These are phyloP conservation scores for Trichosurus vulpecula DNA, from an alignment of 2,797 vertebrate genomes.

Conservation along the genomic window DNA sequence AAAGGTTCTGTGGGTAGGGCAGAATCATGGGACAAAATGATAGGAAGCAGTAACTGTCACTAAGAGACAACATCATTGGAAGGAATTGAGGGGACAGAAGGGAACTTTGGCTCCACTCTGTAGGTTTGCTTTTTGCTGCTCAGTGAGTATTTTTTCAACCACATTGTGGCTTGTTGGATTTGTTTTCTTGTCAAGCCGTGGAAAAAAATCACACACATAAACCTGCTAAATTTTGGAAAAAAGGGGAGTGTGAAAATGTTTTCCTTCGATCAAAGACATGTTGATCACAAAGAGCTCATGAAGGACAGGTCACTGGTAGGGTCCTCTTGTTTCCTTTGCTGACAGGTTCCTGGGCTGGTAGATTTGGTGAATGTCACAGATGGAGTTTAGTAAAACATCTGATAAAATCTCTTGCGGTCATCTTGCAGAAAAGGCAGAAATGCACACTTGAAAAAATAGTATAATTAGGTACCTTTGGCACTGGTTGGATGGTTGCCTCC, in stretches of 20 bases:
- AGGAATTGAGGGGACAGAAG: constrained; percentile 54
- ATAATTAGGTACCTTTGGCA: neutral
- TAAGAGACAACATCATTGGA: constrained; percentile 50
- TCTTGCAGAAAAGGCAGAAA: neutral
- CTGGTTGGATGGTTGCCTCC: neutral
- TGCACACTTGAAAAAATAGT: neutral
- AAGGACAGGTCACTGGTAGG: neutral
- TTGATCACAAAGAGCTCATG: neutral
- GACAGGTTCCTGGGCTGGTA: neutral
- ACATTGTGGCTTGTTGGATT: neutral
- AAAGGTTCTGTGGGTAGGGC: constrained; percentile 37
- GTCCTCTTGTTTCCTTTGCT: neutral
- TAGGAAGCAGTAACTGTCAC: constrained; percentile 59
- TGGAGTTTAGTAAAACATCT: neutral
- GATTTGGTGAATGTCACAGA: neutral
- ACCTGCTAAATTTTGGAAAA: constrained; percentile 41
- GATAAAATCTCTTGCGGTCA: neutral
- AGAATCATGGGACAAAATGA: constrained; percentile 43
- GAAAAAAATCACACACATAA: constrained; percentile 51
- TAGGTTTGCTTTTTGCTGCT: constrained; percentile 40
- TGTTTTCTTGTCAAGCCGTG: neutral
- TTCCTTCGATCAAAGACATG: constrained; percentile 35
- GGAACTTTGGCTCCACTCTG: neutral
- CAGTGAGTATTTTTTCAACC: neutral
- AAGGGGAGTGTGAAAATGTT: constrained; percentile 58